Conservation (phyloP, 2,113 vertebrate species). For the Ciconia maguari region DNA sequence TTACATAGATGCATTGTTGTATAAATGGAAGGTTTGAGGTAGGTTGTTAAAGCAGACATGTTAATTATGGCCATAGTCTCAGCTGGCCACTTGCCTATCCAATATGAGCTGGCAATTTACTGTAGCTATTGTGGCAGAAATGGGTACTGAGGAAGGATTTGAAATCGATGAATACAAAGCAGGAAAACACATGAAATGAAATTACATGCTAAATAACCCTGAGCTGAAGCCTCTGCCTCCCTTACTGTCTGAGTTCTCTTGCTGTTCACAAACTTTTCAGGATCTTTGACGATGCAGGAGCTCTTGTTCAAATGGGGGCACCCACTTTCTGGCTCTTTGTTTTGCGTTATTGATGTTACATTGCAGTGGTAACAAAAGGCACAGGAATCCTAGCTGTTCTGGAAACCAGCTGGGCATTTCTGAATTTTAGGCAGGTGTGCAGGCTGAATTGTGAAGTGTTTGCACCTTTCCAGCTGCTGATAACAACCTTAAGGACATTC, state of each 20-base stretch:
- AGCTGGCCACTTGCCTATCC: neutral
- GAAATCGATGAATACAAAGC: conserved; percentile 10
- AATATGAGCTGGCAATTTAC: neutral
- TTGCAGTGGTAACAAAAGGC: neutral
- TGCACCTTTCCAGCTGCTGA: neutral
- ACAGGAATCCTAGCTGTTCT: neutral
- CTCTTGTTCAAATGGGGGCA: neutral
- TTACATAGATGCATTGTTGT: neutral
- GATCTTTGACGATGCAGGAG: neutral
- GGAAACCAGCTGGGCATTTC: neutral
- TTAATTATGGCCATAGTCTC: neutral
- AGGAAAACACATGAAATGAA: neutral
- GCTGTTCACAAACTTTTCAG: neutral
- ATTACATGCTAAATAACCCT: neutral
- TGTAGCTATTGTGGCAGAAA: neutral
- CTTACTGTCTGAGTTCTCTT: neutral
- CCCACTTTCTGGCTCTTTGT: neutral
- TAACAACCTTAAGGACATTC: neutral
- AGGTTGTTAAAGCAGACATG: neutral
- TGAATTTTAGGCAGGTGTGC: neutral
- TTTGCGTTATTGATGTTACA: neutral
- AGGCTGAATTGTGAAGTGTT: neutral
- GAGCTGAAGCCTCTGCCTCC: neutral
- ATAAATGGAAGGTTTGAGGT: neutral
- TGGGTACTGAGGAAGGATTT: neutral